Evolutionary conservation across 2,888 invertebrate species (phyloP), one percentile per base, ranked within the genome.

Genomic region (Perizoma affinitatum): DNA sequence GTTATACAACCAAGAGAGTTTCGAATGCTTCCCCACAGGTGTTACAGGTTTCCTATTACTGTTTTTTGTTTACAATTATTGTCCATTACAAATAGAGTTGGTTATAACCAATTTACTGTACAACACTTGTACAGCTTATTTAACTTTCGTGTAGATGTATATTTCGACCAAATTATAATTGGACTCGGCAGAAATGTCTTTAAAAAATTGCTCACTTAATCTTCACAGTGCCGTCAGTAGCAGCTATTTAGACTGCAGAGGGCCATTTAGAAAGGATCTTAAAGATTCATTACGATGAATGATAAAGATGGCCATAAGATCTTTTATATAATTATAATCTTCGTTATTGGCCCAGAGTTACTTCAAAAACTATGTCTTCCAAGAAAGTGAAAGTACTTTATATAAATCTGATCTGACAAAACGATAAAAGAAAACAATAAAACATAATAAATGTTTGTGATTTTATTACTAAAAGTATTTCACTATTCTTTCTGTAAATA

Each of bases 121-220:
- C 84, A 81, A 80, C 71, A 78, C 83, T 84, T 78, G 80, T 76
- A 81, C 83, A 80, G 56, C 46, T 38, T 53, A 54, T 52, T 59
- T 78, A 74, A 74, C 71, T 73, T 77, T 78, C 85, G 80, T 88
- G 87, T 89, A 88, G 79, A 88, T 89, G 88, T 80, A 84, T 87
- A 81, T 82, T 63, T 58, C 58, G 63, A 59, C 51, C 58, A 58
- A 55, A 80, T 46, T 86, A 88, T 88, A 86, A 22, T 45, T 9
- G 36, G 44, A 53, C 35, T 9, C 1, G n/a, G n/a, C 4, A 38
- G 38, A 38, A 38, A 38, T 38, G 38, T 38, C 38, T 38, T 38
- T 1, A 38, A 38, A 38, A 44, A 10, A 22, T 44, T 9, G 42
- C 42, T 42, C 42, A 42, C 4, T 42, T n/a, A n/a, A 42, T n/a